These are phyloP conservation scores for Pelagia noctiluca DNA, from an alignment of 30 jellyfish, hydroid and myxozoan species.

Conservation along the genomic window DNA sequence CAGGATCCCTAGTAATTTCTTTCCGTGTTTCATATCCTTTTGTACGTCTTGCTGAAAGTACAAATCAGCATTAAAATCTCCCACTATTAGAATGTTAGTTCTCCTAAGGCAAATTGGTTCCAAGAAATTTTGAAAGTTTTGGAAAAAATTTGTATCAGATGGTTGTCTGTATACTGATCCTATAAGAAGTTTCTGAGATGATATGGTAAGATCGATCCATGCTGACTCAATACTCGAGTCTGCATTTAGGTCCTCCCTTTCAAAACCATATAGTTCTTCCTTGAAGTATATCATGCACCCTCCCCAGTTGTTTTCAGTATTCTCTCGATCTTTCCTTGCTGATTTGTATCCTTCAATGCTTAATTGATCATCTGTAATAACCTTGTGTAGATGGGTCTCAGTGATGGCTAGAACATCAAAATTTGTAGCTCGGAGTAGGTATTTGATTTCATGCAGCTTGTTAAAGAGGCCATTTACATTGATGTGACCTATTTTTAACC, in stretches of 20 bases:
- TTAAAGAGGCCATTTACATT: background rate
- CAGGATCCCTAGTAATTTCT: background rate
- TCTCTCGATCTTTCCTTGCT: background rate
- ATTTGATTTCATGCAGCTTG: background rate
- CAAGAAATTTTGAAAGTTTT: constrained; percentile 40
- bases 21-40: constrained; percentile 50
- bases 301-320: constrained; percentile 57
- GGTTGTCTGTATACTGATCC: constrained; percentile 62
- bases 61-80: constrained; percentile 66
- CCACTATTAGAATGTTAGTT: constrained; percentile 35
- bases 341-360: background rate
- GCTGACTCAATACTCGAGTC: constrained; percentile 28
- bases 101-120: constrained; percentile 66
- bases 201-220: constrained; percentile 30
- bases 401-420: background rate
- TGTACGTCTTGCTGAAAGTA: constrained; percentile 31
- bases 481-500: background rate
- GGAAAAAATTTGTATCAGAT: constrained; percentile 28
- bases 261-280: constrained; percentile 38
- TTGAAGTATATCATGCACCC: constrained; percentile 43
- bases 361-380: background rate
- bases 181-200: constrained; percentile 33
- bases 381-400: background rate
- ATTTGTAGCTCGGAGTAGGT: background rate
- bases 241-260: constrained; percentile 34